phyloP scores from a whole-genome alignment of 2,113 vertebrate species.

The Dermatemys mawii region DNA sequence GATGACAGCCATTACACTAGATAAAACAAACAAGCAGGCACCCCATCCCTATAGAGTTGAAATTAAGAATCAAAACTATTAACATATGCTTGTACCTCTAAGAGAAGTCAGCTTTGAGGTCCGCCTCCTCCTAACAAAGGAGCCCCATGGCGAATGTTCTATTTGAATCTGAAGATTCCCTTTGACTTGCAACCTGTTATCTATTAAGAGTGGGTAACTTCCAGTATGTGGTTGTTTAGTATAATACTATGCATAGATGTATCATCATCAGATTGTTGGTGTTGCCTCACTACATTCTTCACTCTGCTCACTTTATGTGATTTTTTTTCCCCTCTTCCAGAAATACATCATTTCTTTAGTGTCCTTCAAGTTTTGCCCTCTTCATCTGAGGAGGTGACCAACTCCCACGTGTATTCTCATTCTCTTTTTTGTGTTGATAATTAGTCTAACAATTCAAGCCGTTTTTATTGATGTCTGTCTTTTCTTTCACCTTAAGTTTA shows the following conservation, averaged over 20 bases:
- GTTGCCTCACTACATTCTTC: not conserved
- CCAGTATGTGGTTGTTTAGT: not conserved
- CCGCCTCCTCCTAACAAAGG: accelerated
- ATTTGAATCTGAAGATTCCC: not conserved
- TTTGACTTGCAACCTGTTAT: not conserved
- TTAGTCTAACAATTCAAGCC: not conserved
- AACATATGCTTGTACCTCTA: not conserved
- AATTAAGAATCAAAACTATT: not conserved
- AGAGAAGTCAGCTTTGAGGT: accelerated
- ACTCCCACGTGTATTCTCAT: not conserved
- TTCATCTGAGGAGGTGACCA: not conserved
- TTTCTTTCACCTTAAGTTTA: not conserved
- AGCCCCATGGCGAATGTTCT: no score
- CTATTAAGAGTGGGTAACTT: not conserved
- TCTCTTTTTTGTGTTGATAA: not conserved
- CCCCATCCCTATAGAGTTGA: not conserved
- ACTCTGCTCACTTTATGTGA: not conserved
- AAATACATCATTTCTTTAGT: not conserved
- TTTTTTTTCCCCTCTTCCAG: not conserved
- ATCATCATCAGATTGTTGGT: not conserved
- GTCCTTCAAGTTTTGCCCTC: not conserved
- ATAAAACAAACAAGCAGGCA: not conserved
- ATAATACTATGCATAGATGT: not conserved
- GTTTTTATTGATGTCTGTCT: not conserved
- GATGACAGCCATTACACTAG: no score